phyloP scores from a whole-genome alignment of 2,113 vertebrate species.

The Thalassarche chlororhynchos region DNA sequence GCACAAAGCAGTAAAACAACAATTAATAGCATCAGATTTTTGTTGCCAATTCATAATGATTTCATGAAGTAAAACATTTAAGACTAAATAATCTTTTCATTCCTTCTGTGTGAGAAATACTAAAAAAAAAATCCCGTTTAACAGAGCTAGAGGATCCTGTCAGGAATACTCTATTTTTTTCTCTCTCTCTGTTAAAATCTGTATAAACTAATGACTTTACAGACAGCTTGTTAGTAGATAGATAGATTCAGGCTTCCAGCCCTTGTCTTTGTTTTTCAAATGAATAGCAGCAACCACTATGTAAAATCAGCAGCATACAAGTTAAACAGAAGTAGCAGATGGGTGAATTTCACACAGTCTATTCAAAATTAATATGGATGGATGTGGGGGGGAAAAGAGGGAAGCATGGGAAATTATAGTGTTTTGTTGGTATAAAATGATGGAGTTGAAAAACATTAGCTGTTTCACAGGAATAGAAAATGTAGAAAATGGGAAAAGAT shows the following conservation, averaged over 20 bases:
- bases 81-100: background rate
- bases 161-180: background rate
- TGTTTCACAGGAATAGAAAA: constrained; percentile 16
- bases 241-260: constrained; percentile 6
- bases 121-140: background rate
- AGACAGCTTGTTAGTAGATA: background rate
- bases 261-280: constrained; percentile 32
- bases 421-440: constrained; percentile 29
- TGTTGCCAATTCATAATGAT: background rate
- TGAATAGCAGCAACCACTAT: background rate
- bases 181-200: background rate
- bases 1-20: background rate
- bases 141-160: background rate
- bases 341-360: constrained; percentile 44
- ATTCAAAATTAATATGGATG: constrained; percentile 29
- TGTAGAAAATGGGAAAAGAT: constrained; percentile 2
- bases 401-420: constrained; percentile 13
- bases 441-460: constrained; percentile 39
- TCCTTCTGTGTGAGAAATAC: background rate
- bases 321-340: constrained; percentile 57
- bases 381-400: background rate
- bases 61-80: background rate
- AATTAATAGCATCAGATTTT: background rate
- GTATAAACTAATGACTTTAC: background rate
- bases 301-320: constrained; percentile 41